Conservation (phyloP, 2,888 invertebrate genomes). For the Cheilosia variabilis region DNA sequence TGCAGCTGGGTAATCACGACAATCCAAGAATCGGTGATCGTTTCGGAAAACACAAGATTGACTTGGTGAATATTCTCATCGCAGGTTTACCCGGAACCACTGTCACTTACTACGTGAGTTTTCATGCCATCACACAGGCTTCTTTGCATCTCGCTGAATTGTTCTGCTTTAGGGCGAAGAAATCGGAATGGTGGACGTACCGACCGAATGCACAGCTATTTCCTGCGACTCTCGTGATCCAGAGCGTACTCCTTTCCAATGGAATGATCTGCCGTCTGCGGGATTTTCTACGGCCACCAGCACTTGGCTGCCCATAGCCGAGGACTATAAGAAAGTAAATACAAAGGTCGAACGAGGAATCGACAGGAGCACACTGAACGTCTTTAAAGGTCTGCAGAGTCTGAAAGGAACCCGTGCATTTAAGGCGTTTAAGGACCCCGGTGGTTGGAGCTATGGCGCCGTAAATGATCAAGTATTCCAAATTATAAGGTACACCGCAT, state of each 20-base stretch:
- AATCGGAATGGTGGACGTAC: slow-evolving; percentile 86
- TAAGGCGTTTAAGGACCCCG: slow-evolving; percentile 77
- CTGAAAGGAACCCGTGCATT: slow-evolving; percentile 84
- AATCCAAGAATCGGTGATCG: slow-evolving; percentile 86
- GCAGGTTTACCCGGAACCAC: slow-evolving; percentile 87
- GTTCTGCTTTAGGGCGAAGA: slow-evolving; percentile 86
- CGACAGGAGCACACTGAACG: slow-evolving; percentile 85
- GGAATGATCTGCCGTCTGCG: slow-evolving; percentile 83
- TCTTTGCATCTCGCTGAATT: background rate
- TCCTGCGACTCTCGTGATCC: slow-evolving; percentile 85
- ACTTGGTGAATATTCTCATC: slow-evolving; percentile 88
- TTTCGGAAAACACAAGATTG: slow-evolving; percentile 87
- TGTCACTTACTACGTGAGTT: slow-evolving; percentile 86
- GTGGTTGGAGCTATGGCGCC: slow-evolving; percentile 79
- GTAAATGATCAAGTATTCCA: slow-evolving; percentile 80
- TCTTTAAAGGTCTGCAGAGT: slow-evolving; percentile 85
- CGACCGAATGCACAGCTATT: slow-evolving; percentile 83
- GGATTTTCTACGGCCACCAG: slow-evolving; percentile 80
- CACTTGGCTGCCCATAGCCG: slow-evolving; percentile 84
- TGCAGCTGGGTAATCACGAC: slow-evolving; percentile 88
- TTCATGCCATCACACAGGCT: slow-evolving; percentile 84
- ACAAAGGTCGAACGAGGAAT: slow-evolving; percentile 84
- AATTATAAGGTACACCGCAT: slow-evolving; percentile 78
- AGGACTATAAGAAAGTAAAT: slow-evolving; percentile 86
- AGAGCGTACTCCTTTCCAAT: slow-evolving; percentile 86